phyloP scores from a whole-genome alignment of 2,888 invertebrate genomes.

The Chalcis sispes region DNA sequence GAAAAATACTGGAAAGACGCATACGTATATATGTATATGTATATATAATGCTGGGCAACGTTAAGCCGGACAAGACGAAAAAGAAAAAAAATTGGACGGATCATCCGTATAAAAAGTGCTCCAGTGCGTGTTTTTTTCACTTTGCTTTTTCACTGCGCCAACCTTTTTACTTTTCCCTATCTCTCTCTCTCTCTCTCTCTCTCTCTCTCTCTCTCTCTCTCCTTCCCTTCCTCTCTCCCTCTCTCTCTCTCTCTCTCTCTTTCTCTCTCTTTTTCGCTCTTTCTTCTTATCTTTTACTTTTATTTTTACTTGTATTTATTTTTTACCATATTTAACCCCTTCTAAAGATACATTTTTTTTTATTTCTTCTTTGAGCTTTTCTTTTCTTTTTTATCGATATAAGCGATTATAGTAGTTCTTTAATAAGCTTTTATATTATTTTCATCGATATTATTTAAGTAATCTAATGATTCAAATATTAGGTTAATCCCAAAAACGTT shows the following conservation, averaged over 20 bases:
- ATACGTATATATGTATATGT: not conserved
- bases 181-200: not conserved
- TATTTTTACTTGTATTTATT: not conserved
- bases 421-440: too few relatives aligned
- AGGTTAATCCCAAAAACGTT: too few relatives aligned
- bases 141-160: not conserved
- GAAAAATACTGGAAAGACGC: constrained; percentile 25
- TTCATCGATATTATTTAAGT: too few relatives aligned
- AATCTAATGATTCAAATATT: too few relatives aligned
- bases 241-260: not conserved
- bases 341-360: too few relatives aligned
- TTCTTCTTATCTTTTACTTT: constrained; percentile 14
- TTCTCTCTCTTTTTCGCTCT: not conserved
- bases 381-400: too few relatives aligned
- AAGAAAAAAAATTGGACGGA: constrained; percentile 27
- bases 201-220: not conserved
- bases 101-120: constrained; percentile 36
- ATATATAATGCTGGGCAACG: not conserved
- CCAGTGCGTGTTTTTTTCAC: not conserved
- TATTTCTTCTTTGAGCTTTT: too few relatives aligned
- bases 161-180: not conserved
- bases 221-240: not conserved
- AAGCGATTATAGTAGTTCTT: too few relatives aligned
- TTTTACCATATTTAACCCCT: too few relatives aligned
- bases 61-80: constrained; percentile 11